Evolutionary conservation across 1,140 invertebrate genomes (phyloP).

Genomic region (Drosophila rhopaloa): DNA sequence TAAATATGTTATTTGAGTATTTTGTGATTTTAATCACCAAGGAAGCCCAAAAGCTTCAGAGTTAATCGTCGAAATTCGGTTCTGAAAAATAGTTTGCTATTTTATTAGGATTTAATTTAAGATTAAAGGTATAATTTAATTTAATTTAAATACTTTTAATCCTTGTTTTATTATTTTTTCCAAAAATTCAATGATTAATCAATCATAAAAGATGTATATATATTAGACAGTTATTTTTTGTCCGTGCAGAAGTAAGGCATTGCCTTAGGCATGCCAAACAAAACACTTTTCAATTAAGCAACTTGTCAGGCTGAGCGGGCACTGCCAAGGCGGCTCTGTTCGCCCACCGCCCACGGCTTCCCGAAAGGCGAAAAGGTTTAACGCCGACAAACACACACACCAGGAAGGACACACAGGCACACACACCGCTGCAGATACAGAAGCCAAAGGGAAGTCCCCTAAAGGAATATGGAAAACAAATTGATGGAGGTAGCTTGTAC

Average conservation of each 20-base stretch:
- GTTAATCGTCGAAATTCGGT: too few species aligned
- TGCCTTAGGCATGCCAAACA: constrained; percentile 53
- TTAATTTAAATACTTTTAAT: too few species aligned
- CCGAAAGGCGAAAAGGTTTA: constrained; percentile 66
- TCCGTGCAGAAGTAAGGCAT: constrained; percentile 3
- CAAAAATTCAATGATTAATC: too few species aligned
- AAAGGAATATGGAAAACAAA: constrained; percentile 42
- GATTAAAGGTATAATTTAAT: too few species aligned
- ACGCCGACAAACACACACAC: constrained; percentile 37
- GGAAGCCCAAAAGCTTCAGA: too few species aligned
- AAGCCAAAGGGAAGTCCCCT: constrained; percentile 23
- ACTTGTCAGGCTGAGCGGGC: constrained; percentile 65
- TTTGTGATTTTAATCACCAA: too few species aligned
- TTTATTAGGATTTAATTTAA: too few species aligned
- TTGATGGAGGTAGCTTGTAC: constrained; percentile 11
- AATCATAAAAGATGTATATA: too few species aligned
- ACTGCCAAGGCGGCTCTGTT: constrained; percentile 37
- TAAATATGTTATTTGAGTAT: too few species aligned
- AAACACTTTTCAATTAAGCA: constrained; percentile 83
- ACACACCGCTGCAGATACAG: neutral
- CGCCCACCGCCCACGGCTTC: constrained; percentile 39
- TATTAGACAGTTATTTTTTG: neutral
- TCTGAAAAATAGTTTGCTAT: too few species aligned
- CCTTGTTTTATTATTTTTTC: too few species aligned
- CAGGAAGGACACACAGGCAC: constrained; percentile 5